phyloP scores from a whole-genome alignment of 2,797 vertebrate genomes.

The Hybognathus amarus region DNA sequence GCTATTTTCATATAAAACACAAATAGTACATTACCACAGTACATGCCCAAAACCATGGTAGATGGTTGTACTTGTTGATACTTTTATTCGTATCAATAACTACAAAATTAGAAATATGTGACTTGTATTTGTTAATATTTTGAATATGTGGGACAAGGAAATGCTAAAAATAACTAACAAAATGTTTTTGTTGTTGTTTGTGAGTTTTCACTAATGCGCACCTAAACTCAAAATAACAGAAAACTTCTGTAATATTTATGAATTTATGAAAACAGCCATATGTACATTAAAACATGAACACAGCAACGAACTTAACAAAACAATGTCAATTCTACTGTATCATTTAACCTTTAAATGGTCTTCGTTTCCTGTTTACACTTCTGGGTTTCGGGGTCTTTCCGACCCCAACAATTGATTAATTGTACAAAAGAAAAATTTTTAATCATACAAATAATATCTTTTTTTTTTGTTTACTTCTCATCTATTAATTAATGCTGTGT shows the following conservation, averaged over 20 bases:
- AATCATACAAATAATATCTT: too few species aligned
- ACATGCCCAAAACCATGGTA: neutral
- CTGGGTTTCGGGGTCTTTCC: too few species aligned
- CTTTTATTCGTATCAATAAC: neutral
- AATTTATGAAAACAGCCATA: neutral
- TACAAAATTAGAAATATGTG: neutral
- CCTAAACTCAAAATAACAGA: neutral
- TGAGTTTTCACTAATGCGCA: neutral
- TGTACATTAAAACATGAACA: neutral
- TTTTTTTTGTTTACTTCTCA: too few species aligned
- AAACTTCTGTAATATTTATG: neutral
- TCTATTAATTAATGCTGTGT: too few species aligned
- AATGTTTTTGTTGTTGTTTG: neutral
- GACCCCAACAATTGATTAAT: too few species aligned
- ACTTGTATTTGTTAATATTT: neutral
- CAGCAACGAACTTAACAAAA: neutral
- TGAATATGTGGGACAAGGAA: neutral
- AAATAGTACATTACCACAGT: neutral
- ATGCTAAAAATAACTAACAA: neutral
- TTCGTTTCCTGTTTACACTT: too few species aligned
- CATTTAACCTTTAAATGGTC: too few species aligned
- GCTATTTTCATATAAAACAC: neutral
- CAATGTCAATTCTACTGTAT: neutral
- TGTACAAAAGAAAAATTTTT: too few species aligned
- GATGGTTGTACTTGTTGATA: neutral